Evolutionary conservation across 2,888 invertebrate genomes (phyloP).

Genomic region (Polydrusus pterygomalis): DNA sequence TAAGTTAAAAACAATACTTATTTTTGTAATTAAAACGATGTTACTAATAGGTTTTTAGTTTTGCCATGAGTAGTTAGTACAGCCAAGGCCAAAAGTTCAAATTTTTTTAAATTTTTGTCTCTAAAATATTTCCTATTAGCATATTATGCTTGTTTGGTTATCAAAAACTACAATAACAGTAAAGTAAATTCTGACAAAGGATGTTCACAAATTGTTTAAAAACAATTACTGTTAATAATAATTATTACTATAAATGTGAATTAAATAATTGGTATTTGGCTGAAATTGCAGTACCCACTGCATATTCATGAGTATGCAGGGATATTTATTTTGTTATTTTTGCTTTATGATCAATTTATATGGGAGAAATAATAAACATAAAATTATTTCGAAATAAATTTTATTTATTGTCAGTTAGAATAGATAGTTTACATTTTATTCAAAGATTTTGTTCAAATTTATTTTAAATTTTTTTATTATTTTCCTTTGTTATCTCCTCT

Average conservation of each 20-base stretch:
- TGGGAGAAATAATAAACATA: conserved; percentile 18
- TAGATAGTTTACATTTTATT: background rate
- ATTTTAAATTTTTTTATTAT: background rate
- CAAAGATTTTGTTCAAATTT: background rate
- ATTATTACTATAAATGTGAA: conserved; percentile 31
- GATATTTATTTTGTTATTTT: conserved; percentile 27
- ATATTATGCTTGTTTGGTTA: conserved; percentile 26
- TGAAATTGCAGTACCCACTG: conserved; percentile 23
- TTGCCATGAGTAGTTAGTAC: background rate
- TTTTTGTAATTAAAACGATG: conserved; percentile 20
- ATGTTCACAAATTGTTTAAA: conserved; percentile 36
- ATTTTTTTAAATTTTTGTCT: conserved; percentile 13
- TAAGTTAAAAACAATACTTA: conserved; percentile 11
- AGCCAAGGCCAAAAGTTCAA: conserved; percentile 13
- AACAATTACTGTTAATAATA: conserved; percentile 37
- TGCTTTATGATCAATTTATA: conserved; percentile 24
- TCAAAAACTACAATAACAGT: conserved; percentile 22
- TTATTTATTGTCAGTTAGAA: background rate
- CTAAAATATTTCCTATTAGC: conserved; percentile 17
- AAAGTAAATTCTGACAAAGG: conserved; percentile 26
- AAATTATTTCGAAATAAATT: conserved; percentile 15
- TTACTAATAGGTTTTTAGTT: conserved; percentile 11
- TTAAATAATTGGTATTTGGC: conserved; percentile 39
- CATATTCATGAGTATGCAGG: conserved; percentile 28
- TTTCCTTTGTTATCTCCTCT: too few species aligned